phyloP scores from a whole-genome alignment of 2,888 invertebrate species.

The Lycia hirtaria region DNA sequence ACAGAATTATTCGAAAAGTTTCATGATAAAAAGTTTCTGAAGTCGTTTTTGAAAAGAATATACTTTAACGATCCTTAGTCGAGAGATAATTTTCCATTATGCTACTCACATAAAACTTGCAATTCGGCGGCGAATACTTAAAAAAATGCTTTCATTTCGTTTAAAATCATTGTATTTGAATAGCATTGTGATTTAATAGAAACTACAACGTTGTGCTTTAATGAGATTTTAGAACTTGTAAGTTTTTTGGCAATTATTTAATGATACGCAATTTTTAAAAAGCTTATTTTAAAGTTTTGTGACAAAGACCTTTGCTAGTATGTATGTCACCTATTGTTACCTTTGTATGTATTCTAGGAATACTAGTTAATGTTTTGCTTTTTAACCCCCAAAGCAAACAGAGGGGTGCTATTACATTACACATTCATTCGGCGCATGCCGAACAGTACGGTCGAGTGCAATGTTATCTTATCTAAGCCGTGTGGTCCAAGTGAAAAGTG shows the following conservation, averaged over 20 bases:
- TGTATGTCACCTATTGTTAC: too few species aligned
- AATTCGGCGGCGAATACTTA: slow-evolving; percentile 24
- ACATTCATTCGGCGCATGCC: too few species aligned
- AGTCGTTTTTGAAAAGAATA: slow-evolving; percentile 42
- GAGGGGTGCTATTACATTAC: too few species aligned
- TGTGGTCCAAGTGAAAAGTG: too few species aligned
- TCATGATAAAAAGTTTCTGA: slow-evolving; percentile 43
- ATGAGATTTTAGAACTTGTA: slow-evolving; percentile 2
- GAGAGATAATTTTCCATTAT: slow-evolving; percentile 41
- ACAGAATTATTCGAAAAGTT: slow-evolving; percentile 43
- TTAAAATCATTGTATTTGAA: slow-evolving; percentile 19
- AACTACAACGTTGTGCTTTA: neutral
- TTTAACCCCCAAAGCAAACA: too few species aligned
- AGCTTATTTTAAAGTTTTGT: too few species aligned
- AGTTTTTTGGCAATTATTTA: neutral
- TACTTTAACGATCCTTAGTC: slow-evolving; percentile 42
- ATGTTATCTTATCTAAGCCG: too few species aligned
- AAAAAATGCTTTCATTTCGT: slow-evolving; percentile 28
- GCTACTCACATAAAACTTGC: slow-evolving; percentile 31
- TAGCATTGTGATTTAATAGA: slow-evolving; percentile 11
- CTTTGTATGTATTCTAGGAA: too few species aligned
- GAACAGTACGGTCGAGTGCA: too few species aligned
- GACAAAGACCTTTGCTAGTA: too few species aligned
- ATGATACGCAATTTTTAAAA: too few species aligned
- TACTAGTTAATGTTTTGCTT: too few species aligned